phyloP scores from a whole-genome alignment of 92 coral and sea anemone species.

The Porites evermanni region DNA sequence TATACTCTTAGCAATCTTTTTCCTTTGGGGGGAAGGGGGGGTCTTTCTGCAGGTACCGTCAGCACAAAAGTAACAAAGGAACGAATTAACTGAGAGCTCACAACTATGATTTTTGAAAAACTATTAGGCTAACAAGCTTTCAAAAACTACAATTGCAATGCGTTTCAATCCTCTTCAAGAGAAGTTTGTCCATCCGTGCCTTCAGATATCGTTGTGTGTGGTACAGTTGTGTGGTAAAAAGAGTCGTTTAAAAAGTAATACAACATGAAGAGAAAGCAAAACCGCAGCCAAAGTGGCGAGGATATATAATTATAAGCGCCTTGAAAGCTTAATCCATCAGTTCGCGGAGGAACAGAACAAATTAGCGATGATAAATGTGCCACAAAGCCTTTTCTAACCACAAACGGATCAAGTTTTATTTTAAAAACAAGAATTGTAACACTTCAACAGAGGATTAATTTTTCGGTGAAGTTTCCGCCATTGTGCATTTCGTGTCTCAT shows the following conservation, averaged over 20 bases:
- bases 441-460: slow-evolving; percentile 28
- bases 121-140: no score
- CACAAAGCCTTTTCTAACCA: neutral
- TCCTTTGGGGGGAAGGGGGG: no score
- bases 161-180: neutral
- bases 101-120: no score
- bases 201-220: slow-evolving; percentile 12
- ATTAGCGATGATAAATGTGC: neutral
- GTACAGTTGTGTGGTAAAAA: neutral
- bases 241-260: neutral
- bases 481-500: neutral
- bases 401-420: slow-evolving; percentile 19
- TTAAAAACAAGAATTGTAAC: neutral
- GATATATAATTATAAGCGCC: neutral
- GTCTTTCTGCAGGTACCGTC: no score
- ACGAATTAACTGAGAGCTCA: no score
- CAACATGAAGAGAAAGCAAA: neutral
- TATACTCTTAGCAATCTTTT: no score
- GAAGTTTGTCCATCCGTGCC: neutral
- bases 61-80: no score
- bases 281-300: slow-evolving; percentile 1
- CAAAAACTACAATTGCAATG: neutral
- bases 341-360: neutral
- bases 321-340: slow-evolving; percentile 13
- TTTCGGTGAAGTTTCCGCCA: slow-evolving; percentile 22